Evolutionary conservation across 1,140 invertebrate species (phyloP).

Genomic region (Drosophila triauraria): DNA sequence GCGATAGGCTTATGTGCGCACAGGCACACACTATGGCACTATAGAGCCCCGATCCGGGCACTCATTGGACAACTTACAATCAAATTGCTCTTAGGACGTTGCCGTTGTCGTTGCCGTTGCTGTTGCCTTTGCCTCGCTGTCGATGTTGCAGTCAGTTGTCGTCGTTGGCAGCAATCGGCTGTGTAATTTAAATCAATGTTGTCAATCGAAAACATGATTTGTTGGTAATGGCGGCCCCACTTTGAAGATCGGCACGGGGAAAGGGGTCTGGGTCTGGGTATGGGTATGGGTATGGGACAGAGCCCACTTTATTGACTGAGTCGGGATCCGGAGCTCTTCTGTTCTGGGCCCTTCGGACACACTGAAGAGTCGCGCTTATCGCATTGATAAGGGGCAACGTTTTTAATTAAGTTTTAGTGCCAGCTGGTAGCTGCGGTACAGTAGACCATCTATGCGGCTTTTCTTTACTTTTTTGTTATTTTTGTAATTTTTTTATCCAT

Average conservation of each 20-base stretch:
- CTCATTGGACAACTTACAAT: conserved; percentile 67
- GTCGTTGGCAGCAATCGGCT: conserved; percentile 74
- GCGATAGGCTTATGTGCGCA: conserved; percentile 66
- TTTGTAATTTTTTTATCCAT: conserved; percentile 33
- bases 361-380: conserved; percentile 63
- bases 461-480: conserved; percentile 1
- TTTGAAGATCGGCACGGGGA: conserved; percentile 65
- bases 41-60: conserved; percentile 57
- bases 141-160: conserved; percentile 57
- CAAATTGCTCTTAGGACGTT: conserved; percentile 71
- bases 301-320: conserved; percentile 43
- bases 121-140: conserved; percentile 37
- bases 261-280: neutral
- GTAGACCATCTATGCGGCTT: conserved; percentile 39
- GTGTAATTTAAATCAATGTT: conserved; percentile 85
- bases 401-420: conserved; percentile 77
- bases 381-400: conserved; percentile 71
- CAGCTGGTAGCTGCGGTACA: conserved; percentile 51
- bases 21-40: conserved; percentile 35
- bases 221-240: conserved; percentile 80
- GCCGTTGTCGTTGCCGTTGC: conserved; percentile 45
- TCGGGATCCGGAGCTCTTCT: conserved; percentile 16
- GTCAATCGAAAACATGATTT: conserved; percentile 85
- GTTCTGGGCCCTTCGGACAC: conserved; percentile 32
- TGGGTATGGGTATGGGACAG: neutral